Evolutionary conservation across 1,140 invertebrate species (phyloP), one percentile per base, ranked within the genome.

Genomic region (Belonocnema kinseyi): DNA sequence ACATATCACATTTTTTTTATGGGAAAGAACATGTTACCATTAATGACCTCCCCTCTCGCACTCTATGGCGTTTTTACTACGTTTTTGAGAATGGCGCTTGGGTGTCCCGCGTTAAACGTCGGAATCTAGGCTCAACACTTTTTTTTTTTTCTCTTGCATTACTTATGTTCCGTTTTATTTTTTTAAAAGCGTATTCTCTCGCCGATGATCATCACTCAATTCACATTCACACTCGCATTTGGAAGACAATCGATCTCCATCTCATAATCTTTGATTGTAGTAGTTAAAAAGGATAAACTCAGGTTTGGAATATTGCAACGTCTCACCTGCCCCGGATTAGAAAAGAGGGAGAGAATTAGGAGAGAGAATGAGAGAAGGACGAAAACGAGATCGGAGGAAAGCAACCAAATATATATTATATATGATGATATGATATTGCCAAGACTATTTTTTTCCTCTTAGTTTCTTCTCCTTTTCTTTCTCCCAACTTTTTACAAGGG

Each of bases 301-400:
- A 73, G 76, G 82, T 88, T 89, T 84, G 83, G 82, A 89, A 88
- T 90, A 90, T 89, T 89, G 89, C 89, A 88, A 88, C 84, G 77
- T 86, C 84, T 88, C 83, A 88, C 83, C 84, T 86, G 84, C 82
- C 84, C 81, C 82, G 80, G 77, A 77, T 80, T 61, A 73, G 66
- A 16, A 33, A 19, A 3, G 3, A 3, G 3, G 21, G 21, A 52
- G 40, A n/a, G 50, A 76, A 78, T 8, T 73, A 77, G 77, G 70
- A 74, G 80, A 80, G 50, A 78, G 61, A 71, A 52, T 52, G 51
- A 61, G 79, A 79, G 72, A 78, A 80, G 78, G 77, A 73, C 51
- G 80, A 75, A 26, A 78, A 72, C 52, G 71, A 74, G 72, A 75
- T 72, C 51, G 56, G 70, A 61, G 14, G 56, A 50, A 50, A 40